Percentiles rank a stretch among this genome's conserved stretches.
These are phyloP conservation scores for Toxonevra muliebris DNA, from an alignment of 2,888 invertebrate species.

Conservation along the genomic window DNA sequence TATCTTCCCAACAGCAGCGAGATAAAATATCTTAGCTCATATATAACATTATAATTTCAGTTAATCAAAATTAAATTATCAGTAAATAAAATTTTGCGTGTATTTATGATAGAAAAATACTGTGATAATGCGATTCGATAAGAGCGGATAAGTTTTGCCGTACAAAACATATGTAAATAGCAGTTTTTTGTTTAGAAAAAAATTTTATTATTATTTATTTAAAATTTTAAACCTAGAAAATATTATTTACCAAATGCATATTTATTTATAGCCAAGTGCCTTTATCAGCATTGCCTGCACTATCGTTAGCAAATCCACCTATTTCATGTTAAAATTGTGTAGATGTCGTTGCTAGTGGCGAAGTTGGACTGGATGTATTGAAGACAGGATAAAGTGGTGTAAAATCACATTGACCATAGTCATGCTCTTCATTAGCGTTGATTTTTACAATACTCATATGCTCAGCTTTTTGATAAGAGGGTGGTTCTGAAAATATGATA, in stretches of 20 bases:
- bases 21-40: no score
- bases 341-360: background rate
- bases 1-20: no score
- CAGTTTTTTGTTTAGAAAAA: no score
- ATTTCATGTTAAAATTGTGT: background rate
- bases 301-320: conserved; percentile 18
- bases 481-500: conserved; percentile 50
- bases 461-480: conserved; percentile 56
- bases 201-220: no score
- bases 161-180: no score
- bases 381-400: conserved; percentile 54
- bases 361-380: conserved; percentile 38
- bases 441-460: conserved; percentile 48
- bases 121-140: no score
- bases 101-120: no score
- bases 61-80: no score
- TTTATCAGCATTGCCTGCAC: conserved; percentile 27
- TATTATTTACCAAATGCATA: background rate
- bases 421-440: conserved; percentile 40
- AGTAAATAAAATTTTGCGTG: no score
- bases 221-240: no score
- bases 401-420: conserved; percentile 44
- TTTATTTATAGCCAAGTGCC: conserved; percentile 43
- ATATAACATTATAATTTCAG: no score
- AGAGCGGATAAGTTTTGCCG: no score